Evolutionary conservation across 37 sponge, comb jelly and placozoan species (phyloP), one percentile per base, ranked within the genome.

Genomic region (Diacarnus erythraeanus): DNA sequence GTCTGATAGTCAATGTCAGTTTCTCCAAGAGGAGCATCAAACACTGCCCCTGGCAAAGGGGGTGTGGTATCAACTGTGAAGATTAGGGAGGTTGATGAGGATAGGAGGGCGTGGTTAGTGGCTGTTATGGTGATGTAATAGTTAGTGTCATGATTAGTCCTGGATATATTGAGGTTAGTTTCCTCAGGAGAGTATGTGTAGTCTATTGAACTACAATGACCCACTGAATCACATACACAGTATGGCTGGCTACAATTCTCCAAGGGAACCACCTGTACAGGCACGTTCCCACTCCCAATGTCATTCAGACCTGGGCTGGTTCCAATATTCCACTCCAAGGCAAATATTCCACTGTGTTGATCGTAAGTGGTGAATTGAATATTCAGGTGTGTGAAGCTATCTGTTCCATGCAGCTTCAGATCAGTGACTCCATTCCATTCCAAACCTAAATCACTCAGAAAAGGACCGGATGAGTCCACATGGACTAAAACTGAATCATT

Each of bases 21-120:
- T 25, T 39, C 17, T 22, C 79, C 85, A 23, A 17, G 64, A 0
- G 60, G 42, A 9, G 82, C 82, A 25, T 94, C 95, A 65, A 87
- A 84, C 38, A 91, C 91, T 15, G 70, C 59, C 9, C 95, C 95
- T 22, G 26, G 27, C 9, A 82, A 60, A 27, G 95, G 95, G 34
- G 95, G 91, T 20, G 95, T 94, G 36, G 79, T 74, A 57, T 94
- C 95, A 21, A 91, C 75, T 8, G 95, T 94, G 80, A 94, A 69
- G 22, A 43, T 30, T 23, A 64, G 77, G 9, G 77, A 31, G 3
- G 77, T 75, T 1, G 86, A 38, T 51, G 86, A 43, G 21, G 86
- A 31, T 20, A 89, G 80, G 63, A 35, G 66, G 47, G 93, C 93
- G 56, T 75, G 77, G 82, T 93, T 93, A 31, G 83, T 89, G 68